Base-by-base conservation (phyloP, 2,113 vertebrate genomes). In the Ochotona curzoniae region DNA sequence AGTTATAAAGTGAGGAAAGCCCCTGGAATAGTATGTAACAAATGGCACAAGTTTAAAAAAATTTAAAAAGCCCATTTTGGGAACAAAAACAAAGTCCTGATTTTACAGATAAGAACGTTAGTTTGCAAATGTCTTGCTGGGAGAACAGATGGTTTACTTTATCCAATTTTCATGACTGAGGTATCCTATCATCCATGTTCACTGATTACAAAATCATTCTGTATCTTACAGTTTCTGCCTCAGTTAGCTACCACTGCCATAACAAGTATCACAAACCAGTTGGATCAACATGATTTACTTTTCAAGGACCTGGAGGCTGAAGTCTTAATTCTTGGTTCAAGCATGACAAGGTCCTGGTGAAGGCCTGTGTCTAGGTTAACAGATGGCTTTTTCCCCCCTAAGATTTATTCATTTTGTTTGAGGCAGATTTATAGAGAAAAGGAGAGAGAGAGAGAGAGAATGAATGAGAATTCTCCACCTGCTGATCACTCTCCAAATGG, bases 11-110 rank as follows among this genome's bases (percentile, higher is more conserved):
- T n/a, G 82, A 79, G 38, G 51, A 30, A 92, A 87, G 51, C 26
- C 71, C 44, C 49, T 60, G 89, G 69, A 73, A 88, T 28, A 81
- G n/a, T 49, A 86, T 35, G 54, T 91, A 88, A 93, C 5, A 95
- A 90, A 89, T 35, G 26, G 38, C 10, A 44, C 38, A 44, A 81
- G 63, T 8, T 67, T 18, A 1, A 78, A 81, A 84, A 23, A 17
- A 5, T 30, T 30, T 13, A 23, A 32, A 28, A 35, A 75, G 38
- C 38, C 32, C 76, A 66, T 47, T 88, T 82, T 73, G 54, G 18
- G 78, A 84, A 88, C 47, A 88, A 70, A 88, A 92, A 23, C 38
- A 82, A 57, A 83, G 30, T 28, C 8, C 28, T 87, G 47, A 93
- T 89, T 89, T 79, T 70, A 75, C 61, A 89, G 64, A 93, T 0